Percentiles rank a stretch among this genome's conserved stretches.
phyloP scores from a whole-genome alignment of 2,797 vertebrate species.

The Rhinoraja longicauda region DNA sequence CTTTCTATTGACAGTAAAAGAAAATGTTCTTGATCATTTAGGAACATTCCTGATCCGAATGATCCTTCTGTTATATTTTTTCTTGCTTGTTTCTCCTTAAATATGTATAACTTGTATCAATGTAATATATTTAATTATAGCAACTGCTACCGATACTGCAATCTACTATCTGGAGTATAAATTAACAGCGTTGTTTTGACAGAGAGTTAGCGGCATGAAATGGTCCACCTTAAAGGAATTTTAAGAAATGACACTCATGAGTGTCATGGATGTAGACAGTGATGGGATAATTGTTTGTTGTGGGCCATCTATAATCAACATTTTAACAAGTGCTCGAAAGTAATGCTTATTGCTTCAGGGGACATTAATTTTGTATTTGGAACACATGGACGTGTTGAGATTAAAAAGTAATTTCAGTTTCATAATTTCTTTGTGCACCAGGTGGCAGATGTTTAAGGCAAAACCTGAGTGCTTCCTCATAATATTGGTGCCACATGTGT shows the following conservation, averaged over 20 bases:
- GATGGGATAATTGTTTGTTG: not conserved
- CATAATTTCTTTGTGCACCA: not conserved
- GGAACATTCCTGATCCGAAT: too few species aligned
- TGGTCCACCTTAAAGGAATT: not conserved
- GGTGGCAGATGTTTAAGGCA: not conserved
- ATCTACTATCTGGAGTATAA: not conserved
- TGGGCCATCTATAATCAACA: too few species aligned
- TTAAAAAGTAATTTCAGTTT: not conserved
- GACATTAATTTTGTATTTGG: not conserved
- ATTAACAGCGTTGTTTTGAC: not conserved
- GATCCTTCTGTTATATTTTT: not conserved
- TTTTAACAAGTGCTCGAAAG: not conserved
- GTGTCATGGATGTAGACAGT: not conserved
- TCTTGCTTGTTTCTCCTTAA: not conserved
- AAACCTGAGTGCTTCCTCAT: not conserved
- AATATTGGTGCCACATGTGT: not conserved
- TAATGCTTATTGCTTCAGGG: not conserved
- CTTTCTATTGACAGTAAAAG: too few species aligned
- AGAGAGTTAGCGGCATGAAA: not conserved
- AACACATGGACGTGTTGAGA: not conserved
- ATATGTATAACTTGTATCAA: not conserved
- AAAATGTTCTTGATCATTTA: too few species aligned
- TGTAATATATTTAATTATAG: not conserved
- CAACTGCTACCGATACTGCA: not conserved
- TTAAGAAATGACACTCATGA: not conserved